Base-by-base conservation (phyloP, 2,888 invertebrate species). In the Pocota personata region DNA sequence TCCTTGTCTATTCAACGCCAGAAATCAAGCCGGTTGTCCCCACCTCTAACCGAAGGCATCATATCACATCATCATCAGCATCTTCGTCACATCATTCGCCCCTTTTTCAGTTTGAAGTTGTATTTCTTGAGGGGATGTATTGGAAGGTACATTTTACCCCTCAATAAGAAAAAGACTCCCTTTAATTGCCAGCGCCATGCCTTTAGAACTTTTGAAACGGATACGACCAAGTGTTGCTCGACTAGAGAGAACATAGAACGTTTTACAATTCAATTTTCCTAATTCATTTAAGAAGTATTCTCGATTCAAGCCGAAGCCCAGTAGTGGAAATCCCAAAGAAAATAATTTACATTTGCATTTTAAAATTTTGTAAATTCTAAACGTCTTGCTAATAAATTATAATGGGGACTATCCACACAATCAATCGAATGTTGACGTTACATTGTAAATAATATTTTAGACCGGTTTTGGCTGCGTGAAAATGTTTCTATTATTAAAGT, bases 201-300 rank as follows among this genome's bases (percentile, higher is more conserved):
- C 69, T 71, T 75, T 50, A 48, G 57, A 71, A 76, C 43, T 67
- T 64, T 50, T 16, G 37, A 69, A 79, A 84, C 80, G 40, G 62
- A 69, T 66, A 75, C 75, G 64, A 58, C 62, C 75, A 55, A 79
- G 67, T 72, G 64, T 55, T 62, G 60, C 71, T 50, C 19, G 50
- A n/a, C n/a, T n/a, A n/a, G n/a, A 57, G 35, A 32, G 32, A 71
- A 19, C 48, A 30, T 30, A 10, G 69, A 64, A 50, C 78, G 80
- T 78, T 86, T 79, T 67, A 35, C 71, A 88, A 88, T 88, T 88
- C 82, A 88, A 88, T 88, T 88, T 87, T 67, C 82, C 58, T 88
- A 88, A 88, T 88, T 88, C 87, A 86, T 83, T 88, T 88, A 88
- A 58, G 71, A 78, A 50, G 66, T 82, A 83, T 87, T 87, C 78